Evolutionary conservation across 2,797 vertebrate genomes (phyloP).

Genomic region (Gambelia wislizenii): DNA sequence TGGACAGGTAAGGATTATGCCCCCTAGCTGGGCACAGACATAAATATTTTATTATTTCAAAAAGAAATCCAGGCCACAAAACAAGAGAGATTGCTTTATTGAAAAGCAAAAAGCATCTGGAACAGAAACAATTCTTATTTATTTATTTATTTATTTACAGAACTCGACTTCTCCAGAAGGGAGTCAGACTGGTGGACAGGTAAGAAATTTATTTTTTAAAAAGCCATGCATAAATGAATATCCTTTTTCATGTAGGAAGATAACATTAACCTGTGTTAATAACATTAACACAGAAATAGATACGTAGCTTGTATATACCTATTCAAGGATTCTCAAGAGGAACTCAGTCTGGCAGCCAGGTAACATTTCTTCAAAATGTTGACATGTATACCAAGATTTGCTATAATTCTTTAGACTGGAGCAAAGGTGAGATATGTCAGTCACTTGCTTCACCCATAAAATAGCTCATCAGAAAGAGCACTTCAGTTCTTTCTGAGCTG

Average conservation of each 20-base stretch:
- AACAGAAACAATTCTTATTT: slow-evolving; percentile 1
- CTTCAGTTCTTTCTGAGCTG: not conserved
- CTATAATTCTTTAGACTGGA: not conserved
- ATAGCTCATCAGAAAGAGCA: not conserved
- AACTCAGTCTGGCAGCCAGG: not conserved
- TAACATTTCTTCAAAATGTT: not conserved
- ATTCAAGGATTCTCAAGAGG: not conserved
- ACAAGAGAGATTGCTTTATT: not conserved
- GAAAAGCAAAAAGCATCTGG: slow-evolving; percentile 5
- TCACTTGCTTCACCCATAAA: not conserved
- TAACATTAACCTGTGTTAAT: too few relatives aligned
- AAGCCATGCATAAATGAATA: not conserved
- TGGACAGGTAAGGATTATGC: slow-evolving; percentile 8
- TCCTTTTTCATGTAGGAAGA: not conserved
- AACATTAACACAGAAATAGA: not conserved
- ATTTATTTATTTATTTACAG: slow-evolving; percentile 47
- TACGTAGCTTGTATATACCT: not conserved
- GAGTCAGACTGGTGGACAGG: slow-evolving; percentile 33
- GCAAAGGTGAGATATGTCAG: not conserved
- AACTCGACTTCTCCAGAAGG: slow-evolving; percentile 57
- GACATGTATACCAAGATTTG: not conserved
- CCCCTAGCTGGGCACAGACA: not conserved
- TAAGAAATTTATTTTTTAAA: not conserved
- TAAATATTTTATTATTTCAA: not conserved
- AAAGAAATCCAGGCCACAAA: not conserved